phyloP scores from a whole-genome alignment of 2,113 vertebrate species.

The Nycticorax nycticorax region DNA sequence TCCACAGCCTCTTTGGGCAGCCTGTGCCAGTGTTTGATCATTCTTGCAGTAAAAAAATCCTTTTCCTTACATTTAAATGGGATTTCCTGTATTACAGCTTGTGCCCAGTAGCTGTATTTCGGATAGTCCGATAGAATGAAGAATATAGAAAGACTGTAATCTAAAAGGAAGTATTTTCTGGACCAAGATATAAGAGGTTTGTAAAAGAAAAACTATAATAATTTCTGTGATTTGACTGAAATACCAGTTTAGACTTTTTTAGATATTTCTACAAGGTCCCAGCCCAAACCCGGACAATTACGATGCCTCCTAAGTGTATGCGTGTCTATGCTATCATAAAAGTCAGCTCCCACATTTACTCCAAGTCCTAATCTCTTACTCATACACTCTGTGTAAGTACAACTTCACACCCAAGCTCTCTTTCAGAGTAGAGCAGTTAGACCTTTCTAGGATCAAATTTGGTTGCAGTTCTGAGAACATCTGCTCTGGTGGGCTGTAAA shows the following conservation, averaged over 20 bases:
- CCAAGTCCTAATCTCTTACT: background rate
- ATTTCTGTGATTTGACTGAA: background rate
- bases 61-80: background rate
- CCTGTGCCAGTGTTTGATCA: background rate
- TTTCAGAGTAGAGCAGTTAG: background rate
- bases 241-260: background rate
- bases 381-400: background rate
- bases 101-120: background rate
- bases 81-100: background rate
- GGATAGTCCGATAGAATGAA: background rate
- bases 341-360: background rate
- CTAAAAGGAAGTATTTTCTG: background rate
- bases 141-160: background rate
- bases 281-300: background rate
- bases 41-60: rapidly evolving
- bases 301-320: background rate
- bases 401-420: background rate
- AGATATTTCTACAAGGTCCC: background rate
- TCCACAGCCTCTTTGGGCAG: background rate
- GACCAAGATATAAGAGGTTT: background rate
- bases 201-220: background rate
- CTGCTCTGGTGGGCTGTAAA: background rate
- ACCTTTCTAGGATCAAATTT: background rate
- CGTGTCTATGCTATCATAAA: background rate
- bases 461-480: background rate